Conservation (phyloP, 2,888 invertebrate genomes). For the Drosophila borealis region DNA sequence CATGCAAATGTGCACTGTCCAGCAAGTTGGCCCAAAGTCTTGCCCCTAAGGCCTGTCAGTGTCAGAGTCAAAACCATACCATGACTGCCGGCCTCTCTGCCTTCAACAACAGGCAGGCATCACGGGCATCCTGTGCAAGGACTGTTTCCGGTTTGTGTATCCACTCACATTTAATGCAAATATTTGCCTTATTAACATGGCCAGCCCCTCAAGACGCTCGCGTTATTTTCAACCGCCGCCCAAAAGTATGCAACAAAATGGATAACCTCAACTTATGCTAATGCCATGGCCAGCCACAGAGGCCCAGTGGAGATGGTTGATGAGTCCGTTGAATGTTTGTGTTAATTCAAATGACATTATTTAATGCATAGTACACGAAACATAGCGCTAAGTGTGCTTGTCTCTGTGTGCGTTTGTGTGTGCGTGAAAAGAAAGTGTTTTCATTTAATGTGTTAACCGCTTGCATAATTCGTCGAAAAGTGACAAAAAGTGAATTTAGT, state of each 20-base stretch:
- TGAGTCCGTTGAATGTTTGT: conserved; percentile 46
- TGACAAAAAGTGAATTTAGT: conserved; percentile 49
- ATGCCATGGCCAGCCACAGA: conserved; percentile 30
- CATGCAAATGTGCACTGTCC: conserved; percentile 49
- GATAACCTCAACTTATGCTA: conserved; percentile 63
- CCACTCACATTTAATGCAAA: conserved; percentile 54
- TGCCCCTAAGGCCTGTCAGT: conserved; percentile 33
- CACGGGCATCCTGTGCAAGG: conserved; percentile 16
- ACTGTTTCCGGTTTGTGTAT: conserved; percentile 44
- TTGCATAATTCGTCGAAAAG: conserved; percentile 68
- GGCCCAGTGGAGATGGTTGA: not conserved
- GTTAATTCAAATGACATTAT: conserved; percentile 78
- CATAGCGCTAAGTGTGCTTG: conserved; percentile 15
- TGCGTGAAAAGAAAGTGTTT: conserved; percentile 73
- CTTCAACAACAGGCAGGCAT: conserved; percentile 25
- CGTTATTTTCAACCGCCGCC: conserved; percentile 50
- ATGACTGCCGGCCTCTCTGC: conserved; percentile 32
- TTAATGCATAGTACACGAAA: conserved; percentile 74
- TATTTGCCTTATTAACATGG: conserved; percentile 74
- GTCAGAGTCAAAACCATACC: conserved; percentile 38
- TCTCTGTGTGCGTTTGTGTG: conserved; percentile 16
- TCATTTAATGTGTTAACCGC: conserved; percentile 72
- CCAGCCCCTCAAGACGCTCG: conserved; percentile 12
- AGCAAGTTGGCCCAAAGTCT: conserved; percentile 38
- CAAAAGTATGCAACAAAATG: conserved; percentile 58